Evolutionary conservation across 2,113 vertebrate species (phyloP).

Genomic region (Microcebus jonahi): DNA sequence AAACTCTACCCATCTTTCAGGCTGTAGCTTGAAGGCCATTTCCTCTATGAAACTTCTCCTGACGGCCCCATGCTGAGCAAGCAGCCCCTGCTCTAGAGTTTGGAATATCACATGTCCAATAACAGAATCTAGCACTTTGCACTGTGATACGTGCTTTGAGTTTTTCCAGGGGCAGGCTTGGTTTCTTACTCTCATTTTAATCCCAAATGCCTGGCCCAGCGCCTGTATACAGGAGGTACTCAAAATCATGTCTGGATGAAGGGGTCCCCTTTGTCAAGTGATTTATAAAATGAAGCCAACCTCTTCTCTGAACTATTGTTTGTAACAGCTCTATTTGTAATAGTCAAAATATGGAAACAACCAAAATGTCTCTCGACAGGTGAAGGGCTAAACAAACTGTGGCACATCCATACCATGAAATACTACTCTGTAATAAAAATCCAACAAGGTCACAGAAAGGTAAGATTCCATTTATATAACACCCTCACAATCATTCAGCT

Average conservation of each 20-base stretch:
- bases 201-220: not conserved
- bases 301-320: not conserved
- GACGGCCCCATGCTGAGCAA: not conserved
- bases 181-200: not conserved
- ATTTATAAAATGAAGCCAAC: conserved; percentile 18
- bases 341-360: not conserved
- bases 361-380: not conserved
- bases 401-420: not conserved
- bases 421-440: too few species aligned
- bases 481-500: not conserved
- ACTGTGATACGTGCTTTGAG: not conserved
- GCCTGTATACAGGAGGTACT: not conserved
- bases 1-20: not conserved
- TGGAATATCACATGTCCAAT: not conserved
- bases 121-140: not conserved
- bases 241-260: not conserved
- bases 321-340: not conserved
- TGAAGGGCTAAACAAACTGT: not conserved
- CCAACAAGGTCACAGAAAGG: not conserved
- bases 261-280: not conserved
- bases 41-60: not conserved
- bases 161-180: not conserved
- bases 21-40: not conserved
- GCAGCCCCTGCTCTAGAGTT: not conserved
- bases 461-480: not conserved